Evolutionary conservation across 2,888 invertebrate genomes (phyloP), one percentile per base, ranked within the genome.

Genomic region (Furcula furcula): DNA sequence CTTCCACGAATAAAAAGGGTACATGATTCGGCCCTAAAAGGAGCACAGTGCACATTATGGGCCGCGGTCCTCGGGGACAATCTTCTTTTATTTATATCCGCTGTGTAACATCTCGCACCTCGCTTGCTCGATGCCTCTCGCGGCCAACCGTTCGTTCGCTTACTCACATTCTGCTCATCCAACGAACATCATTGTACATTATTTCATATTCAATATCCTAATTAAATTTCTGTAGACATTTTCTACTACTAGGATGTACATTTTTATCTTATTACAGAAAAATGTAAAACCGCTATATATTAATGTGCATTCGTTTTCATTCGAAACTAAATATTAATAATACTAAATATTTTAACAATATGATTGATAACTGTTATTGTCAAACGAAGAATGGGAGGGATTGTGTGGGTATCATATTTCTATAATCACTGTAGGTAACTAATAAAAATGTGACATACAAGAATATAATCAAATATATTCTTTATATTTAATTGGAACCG

Each of bases 61-160:
- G 58, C 65, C 67, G 70, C 64, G 67, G 65, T 70, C 66, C 66
- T 69, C 66, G 68, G 76, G 60, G 77, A 79, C 78, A 72, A 70
- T 75, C 72, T 75, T 78, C 73, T 81, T 82, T 85, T 84, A 83
- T 84, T 84, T 84, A 76, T 79, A 72, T 68, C 73, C 72, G 64
- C 63, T 64, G 67, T 64, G 70, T 71, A 68, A 76, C 81, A 78
- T 68, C 76, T 80, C 77, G 74, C 77, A 64, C 70, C 65, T 71
- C 63, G 54, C 65, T 71, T 62, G 54, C 47, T 40, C 47, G 32
- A 36, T 49, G 52, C 40, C 59, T 52, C 54, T 48, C 47, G 55
- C 57, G 50, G 52, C 55, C 47, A 49, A 55, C 47, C 9, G 1
- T 10, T 9, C 21, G 4, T 6, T 7, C 5, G 6, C 21, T 10